Conservation (phyloP, 2,888 invertebrate species). For the Ophraella communa region DNA sequence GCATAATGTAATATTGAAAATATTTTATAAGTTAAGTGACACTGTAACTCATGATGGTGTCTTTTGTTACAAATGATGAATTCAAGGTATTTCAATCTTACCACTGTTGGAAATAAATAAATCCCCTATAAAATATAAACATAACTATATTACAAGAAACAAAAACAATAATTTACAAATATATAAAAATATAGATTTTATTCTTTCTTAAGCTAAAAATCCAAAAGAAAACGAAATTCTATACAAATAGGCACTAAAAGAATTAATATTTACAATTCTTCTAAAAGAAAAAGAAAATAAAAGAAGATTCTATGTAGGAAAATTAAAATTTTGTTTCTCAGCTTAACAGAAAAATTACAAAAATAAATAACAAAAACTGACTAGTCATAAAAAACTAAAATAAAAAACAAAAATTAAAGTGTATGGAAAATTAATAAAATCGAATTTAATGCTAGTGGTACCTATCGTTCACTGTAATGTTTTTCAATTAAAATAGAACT, state of each 20-base stretch:
- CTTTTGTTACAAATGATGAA: not conserved
- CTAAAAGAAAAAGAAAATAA: constrained; percentile 19
- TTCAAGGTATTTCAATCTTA: not conserved
- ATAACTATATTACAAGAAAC: constrained; percentile 34
- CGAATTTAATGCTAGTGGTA: not conserved
- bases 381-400: constrained; percentile 5
- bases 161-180: constrained; percentile 48
- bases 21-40: too few species aligned
- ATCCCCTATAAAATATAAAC: constrained; percentile 23
- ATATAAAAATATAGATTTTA: constrained; percentile 51
- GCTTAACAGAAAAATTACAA: constrained; percentile 9
- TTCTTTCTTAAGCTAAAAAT: constrained; percentile 32
- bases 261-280: constrained; percentile 29
- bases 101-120: not conserved
- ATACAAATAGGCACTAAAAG: constrained; percentile 33
- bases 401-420: not conserved
- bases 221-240: constrained; percentile 27
- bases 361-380: constrained; percentile 14
- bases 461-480: not conserved
- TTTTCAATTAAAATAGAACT: too few species aligned
- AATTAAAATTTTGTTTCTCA: not conserved
- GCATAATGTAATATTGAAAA: too few species aligned
- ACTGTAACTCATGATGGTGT: too few species aligned
- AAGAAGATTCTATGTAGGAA: not conserved
- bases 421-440: not conserved